phyloP scores from a whole-genome alignment of 2,888 invertebrate genomes.

The Ormyrus nitidulus region DNA sequence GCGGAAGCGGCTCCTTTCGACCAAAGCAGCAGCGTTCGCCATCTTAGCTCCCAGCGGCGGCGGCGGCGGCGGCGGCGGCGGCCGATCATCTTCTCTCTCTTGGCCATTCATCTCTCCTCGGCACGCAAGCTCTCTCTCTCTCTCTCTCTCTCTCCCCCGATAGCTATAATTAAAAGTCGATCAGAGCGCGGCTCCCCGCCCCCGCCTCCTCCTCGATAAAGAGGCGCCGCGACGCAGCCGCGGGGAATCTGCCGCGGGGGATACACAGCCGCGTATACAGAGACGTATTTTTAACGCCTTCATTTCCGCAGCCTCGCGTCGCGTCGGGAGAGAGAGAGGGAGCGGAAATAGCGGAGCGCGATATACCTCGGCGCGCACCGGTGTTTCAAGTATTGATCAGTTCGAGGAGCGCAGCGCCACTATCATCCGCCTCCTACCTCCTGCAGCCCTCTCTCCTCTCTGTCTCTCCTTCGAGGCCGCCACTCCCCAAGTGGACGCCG shows the following conservation, averaged over 20 bases:
- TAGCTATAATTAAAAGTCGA: constrained; percentile 72
- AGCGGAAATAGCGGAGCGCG: constrained; percentile 57
- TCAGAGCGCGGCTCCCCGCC: constrained; percentile 58
- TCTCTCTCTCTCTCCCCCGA: not conserved
- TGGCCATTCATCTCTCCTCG: constrained; percentile 20
- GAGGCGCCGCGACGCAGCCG: not conserved
- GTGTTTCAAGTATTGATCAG: constrained; percentile 76
- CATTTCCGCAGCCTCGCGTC: constrained; percentile 49
- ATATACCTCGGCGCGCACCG: constrained; percentile 60
- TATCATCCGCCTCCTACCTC: constrained; percentile 42
- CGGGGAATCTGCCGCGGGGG: constrained; percentile 11
- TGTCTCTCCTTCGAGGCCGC: not conserved
- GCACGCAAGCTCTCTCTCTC: no score
- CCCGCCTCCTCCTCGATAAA: constrained; percentile 53
- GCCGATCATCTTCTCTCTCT: constrained; percentile 53
- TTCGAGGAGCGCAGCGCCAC: constrained; percentile 71
- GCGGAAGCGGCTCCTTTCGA: no score
- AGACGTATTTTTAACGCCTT: constrained; percentile 55
- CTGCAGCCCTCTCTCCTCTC: constrained; percentile 4
- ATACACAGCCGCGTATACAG: not conserved
- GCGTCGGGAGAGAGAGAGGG: constrained; percentile 37
- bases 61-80: no score
- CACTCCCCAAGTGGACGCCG: not conserved
- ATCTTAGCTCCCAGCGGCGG: constrained; percentile 7
- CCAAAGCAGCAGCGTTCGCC: not conserved